Conservation (phyloP, 2,888 invertebrate genomes). For the Archips xylosteana region DNA sequence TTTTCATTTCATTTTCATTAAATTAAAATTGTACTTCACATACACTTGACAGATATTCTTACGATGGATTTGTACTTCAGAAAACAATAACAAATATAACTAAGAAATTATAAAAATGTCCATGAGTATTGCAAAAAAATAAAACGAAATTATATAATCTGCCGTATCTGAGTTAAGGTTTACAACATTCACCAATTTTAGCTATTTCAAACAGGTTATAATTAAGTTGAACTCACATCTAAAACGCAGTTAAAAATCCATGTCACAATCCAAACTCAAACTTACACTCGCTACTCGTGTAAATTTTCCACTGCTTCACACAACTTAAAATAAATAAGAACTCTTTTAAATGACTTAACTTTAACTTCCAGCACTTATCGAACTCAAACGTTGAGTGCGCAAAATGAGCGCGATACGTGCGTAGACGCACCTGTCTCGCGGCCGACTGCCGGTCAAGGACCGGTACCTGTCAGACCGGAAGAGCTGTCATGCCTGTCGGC, state of each 20-base stretch:
- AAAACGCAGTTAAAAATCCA: slow-evolving; percentile 21
- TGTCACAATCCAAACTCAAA: slow-evolving; percentile 16
- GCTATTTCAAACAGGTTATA: neutral
- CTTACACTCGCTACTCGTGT: too few relatives aligned
- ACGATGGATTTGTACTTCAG: too few relatives aligned
- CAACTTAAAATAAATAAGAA: too few relatives aligned
- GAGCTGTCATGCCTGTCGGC: slow-evolving; percentile 5
- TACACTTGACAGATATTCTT: too few relatives aligned
- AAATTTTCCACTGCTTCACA: too few relatives aligned
- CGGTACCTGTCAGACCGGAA: slow-evolving; percentile 73
- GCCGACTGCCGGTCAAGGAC: slow-evolving; percentile 76
- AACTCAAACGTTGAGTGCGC: neutral
- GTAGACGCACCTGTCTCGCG: slow-evolving; percentile 68
- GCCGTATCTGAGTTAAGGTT: neutral
- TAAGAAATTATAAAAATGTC: too few relatives aligned
- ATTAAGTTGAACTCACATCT: slow-evolving; percentile 17
- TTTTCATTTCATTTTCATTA: too few relatives aligned
- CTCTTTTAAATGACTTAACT: too few relatives aligned
- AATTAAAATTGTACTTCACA: too few relatives aligned
- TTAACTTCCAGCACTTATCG: neutral
- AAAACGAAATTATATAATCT: neutral
- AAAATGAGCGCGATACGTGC: slow-evolving; percentile 70
- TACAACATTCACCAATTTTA: neutral
- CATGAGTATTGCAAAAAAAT: too few relatives aligned
- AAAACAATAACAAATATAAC: too few relatives aligned